These are phyloP conservation scores for Lagenorhynchus albirostris DNA, from an alignment of 2,113 vertebrate species.

Conservation along the genomic window DNA sequence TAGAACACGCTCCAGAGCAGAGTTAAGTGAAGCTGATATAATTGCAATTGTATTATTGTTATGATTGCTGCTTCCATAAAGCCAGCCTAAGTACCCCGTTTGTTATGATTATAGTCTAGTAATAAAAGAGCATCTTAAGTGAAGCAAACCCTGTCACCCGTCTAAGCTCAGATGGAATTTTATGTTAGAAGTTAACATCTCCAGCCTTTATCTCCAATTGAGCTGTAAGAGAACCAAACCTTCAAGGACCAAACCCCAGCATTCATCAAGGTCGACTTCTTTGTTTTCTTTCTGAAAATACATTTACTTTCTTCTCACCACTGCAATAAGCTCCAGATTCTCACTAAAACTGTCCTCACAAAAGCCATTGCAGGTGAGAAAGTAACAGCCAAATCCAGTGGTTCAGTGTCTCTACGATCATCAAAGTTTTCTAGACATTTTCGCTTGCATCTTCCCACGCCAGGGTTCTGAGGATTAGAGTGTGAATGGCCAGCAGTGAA, in stretches of 20 bases:
- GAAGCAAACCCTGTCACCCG: conserved; percentile 28
- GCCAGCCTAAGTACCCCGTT: neutral
- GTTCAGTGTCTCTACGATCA: no score
- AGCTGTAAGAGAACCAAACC: neutral
- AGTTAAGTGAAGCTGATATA: neutral
- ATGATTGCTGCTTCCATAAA: neutral
- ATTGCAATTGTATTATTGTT: neutral
- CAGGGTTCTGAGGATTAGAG: no score
- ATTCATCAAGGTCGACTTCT: no score
- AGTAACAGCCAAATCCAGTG: accelerated
- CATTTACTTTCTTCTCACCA: neutral
- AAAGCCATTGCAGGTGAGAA: neutral
- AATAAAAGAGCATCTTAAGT: conserved; percentile 56
- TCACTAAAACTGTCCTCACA: neutral
- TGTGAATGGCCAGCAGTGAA: neutral
- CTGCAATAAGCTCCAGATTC: accelerated
- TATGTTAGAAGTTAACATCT: neutral
- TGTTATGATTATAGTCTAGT: neutral
- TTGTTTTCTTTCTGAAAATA: neutral
- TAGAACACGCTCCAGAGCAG: neutral
- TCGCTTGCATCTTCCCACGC: neutral
- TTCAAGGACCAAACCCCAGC: neutral
- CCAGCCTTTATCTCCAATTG: neutral
- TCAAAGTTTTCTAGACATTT: neutral
- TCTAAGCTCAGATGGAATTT: neutral